These are phyloP conservation scores for Pogoniulus pusillus DNA, from an alignment of 2,797 vertebrate genomes.

Conservation along the genomic window DNA sequence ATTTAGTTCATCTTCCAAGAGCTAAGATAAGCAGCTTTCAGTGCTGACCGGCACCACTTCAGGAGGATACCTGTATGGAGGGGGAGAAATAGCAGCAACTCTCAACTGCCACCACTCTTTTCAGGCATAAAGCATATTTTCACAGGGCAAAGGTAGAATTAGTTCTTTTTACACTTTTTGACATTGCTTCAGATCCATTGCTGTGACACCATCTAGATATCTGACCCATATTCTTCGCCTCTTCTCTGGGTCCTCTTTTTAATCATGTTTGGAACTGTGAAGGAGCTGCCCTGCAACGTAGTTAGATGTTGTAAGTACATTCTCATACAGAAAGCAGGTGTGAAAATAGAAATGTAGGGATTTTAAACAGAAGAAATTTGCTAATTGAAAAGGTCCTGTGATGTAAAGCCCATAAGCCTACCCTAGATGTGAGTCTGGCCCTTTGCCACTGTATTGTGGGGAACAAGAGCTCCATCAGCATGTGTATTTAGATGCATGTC, in stretches of 20 bases:
- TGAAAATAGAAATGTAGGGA: not conserved
- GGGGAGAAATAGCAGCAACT: not conserved
- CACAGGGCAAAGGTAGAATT: not conserved
- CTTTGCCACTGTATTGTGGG: not conserved
- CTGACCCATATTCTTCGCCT: not conserved
- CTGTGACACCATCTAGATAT: not conserved
- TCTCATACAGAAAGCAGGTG: not conserved
- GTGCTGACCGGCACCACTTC: not conserved
- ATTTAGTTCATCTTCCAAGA: not conserved
- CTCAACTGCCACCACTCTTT: not conserved
- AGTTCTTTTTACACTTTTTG: not conserved
- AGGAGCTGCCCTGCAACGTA: not conserved
- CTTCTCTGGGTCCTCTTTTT: not conserved
- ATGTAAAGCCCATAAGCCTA: not conserved
- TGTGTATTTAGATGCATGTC: accelerated
- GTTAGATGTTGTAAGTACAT: not conserved
- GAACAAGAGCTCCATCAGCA: not conserved
- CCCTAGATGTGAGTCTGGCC: not conserved
- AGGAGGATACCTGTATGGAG: not conserved
- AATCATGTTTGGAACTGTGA: not conserved
- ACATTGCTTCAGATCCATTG: not conserved
- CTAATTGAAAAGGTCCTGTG: not conserved
- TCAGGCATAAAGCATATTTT: not conserved
- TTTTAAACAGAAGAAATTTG: not conserved
- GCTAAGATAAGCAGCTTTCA: not conserved